Base-by-base conservation (phyloP, 2,888 invertebrate species). In the Dysmachus trigonus region DNA sequence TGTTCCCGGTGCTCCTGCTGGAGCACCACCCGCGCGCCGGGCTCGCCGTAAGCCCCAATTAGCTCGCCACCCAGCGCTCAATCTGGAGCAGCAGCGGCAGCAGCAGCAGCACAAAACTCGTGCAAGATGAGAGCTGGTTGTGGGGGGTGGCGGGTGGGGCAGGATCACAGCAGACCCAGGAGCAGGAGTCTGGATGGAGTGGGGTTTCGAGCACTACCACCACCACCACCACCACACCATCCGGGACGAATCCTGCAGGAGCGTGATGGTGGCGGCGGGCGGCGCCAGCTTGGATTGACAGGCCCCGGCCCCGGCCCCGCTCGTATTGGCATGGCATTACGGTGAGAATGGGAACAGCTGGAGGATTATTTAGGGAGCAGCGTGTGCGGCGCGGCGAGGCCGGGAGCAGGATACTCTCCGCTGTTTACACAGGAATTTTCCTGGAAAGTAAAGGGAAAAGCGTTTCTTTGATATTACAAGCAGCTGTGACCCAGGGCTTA, bases 1-100 rank as follows among this genome's bases (percentile, higher is more conserved):
- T 74, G 87, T 88, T 87, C 90, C 90, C 89, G 89, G 89, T 89
- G 91, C 89, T 90, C 90, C 91, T 91, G 62, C 91, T 88, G 88
- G 47, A 47, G 47, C 72, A 47, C 51, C 72, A 18, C 51, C 87
- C 86, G 84, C 86, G 84, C 10, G 22, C 85, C 87, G 86, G 79
- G 85, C 62, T 62, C 62, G 53, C 79, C 71, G 33, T 77, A 77
- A 85, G 79, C 82, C 81, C 82, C 87, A 87, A 87, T 87, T 87
- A 87, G 81, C 74, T 73, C 85, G 72, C 82, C 87, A 76, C 71
- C 84, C 81, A 30, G 51, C 18, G 30, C 83, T 38, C 72, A 38
- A 71, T 41, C 72, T 83, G 83, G 41, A 72, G 15, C 53, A 38
- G 30, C 33, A 38, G 31, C 31, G 22, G 33, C n/a, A n/a, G n/a